phyloP scores from a whole-genome alignment of 2,888 invertebrate species.

The Microctonus brassicae region DNA sequence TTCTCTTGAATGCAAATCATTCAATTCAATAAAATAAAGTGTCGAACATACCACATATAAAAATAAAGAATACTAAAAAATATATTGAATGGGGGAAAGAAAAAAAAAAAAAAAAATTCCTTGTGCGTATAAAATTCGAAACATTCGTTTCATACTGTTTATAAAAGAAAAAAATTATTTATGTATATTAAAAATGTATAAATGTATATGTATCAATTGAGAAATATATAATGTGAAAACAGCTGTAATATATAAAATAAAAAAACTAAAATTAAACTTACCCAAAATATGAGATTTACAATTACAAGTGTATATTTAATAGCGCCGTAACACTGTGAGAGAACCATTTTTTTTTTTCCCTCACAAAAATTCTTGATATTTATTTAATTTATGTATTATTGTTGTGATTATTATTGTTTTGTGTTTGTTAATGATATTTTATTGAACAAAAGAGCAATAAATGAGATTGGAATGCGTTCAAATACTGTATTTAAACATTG shows the following conservation, averaged over 20 bases:
- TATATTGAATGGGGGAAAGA: background rate
- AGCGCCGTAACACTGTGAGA: slow-evolving; percentile 79
- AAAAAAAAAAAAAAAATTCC: background rate
- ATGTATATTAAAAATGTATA: background rate
- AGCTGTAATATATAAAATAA: background rate
- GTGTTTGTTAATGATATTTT: too few relatives aligned
- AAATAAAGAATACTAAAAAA: background rate
- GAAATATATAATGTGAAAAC: background rate
- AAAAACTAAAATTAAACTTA: slow-evolving; percentile 69
- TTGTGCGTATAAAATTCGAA: too few relatives aligned
- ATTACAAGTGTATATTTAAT: slow-evolving; percentile 81
- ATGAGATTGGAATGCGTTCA: background rate
- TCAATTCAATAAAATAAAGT: slow-evolving; percentile 2
- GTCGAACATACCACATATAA: background rate
- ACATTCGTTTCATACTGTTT: too few relatives aligned
- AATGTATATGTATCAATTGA: background rate
- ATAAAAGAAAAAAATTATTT: too few relatives aligned
- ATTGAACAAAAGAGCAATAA: background rate
- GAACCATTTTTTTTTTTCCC: slow-evolving; percentile 72
- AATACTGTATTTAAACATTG: background rate
- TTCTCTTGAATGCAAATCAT: slow-evolving; percentile 37
- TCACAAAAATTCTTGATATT: slow-evolving; percentile 16
- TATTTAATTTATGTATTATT: slow-evolving; percentile 9
- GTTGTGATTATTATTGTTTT: too few relatives aligned
- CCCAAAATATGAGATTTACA: slow-evolving; percentile 82